phyloP scores from a whole-genome alignment of 2,888 invertebrate species.

The Brachyptera putata region DNA sequence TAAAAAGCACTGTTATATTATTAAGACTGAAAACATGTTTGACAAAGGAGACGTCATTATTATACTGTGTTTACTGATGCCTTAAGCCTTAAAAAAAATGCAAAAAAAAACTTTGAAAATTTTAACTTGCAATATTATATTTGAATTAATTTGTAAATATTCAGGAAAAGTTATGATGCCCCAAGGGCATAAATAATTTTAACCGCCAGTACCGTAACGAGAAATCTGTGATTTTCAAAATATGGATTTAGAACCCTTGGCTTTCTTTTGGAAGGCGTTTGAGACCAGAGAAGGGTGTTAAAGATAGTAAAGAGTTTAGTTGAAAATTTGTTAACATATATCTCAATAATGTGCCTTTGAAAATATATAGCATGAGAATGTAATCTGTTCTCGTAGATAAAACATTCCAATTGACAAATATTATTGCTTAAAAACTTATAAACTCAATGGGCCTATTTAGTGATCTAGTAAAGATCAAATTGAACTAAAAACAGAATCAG shows the following conservation, averaged over 20 bases:
- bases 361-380: neutral
- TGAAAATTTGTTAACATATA: slow-evolving; percentile 28
- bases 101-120: slow-evolving; percentile 2
- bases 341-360: slow-evolving; percentile 32
- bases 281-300: slow-evolving; percentile 14
- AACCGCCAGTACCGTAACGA: slow-evolving; percentile 3
- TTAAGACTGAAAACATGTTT: neutral
- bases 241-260: neutral
- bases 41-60: neutral
- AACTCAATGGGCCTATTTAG: too few species aligned
- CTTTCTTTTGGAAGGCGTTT: neutral
- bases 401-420: neutral
- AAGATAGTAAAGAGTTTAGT: slow-evolving; percentile 31
- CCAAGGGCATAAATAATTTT: slow-evolving; percentile 10
- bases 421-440: neutral
- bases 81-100: slow-evolving; percentile 8
- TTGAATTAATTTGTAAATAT: slow-evolving; percentile 9
- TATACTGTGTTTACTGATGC: slow-evolving; percentile 9
- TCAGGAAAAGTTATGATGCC: neutral
- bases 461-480: too few species aligned
- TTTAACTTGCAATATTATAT: slow-evolving; percentile 15
- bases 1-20: neutral
- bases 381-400: neutral
- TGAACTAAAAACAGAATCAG: too few species aligned
- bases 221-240: slow-evolving; percentile 10